A percentile compares a stretch with the other conserved stretches of the same genome.
Conservation (phyloP, 1,140 invertebrate species). For the Agrypnia vestita region DNA sequence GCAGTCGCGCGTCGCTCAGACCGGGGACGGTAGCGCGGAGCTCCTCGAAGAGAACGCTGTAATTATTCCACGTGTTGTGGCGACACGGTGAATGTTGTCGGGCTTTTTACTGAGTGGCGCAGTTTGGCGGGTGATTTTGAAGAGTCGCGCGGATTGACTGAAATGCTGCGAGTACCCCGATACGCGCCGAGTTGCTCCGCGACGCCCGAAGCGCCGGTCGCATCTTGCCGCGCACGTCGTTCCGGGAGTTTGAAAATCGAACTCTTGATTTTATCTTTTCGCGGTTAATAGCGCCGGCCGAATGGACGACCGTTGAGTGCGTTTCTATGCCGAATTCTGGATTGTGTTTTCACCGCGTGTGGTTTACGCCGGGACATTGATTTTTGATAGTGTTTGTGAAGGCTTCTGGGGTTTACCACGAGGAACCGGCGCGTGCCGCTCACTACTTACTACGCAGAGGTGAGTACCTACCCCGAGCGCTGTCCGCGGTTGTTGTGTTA, state of each 20-base stretch:
- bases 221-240: slow-evolving; percentile 13
- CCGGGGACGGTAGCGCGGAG: not conserved
- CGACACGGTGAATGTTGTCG: not conserved
- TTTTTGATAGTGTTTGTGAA: slow-evolving; percentile 54
- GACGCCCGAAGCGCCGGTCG: slow-evolving; percentile 46
- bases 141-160: not conserved
- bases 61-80: not conserved
- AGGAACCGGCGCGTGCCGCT: slow-evolving; percentile 42
- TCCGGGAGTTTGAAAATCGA: slow-evolving; percentile 27
- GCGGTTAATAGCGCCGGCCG: slow-evolving; percentile 8
- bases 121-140: not conserved
- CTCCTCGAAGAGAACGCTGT: not conserved
- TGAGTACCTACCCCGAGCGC: slow-evolving; percentile 32
- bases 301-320: not conserved
- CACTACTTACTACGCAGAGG: slow-evolving; percentile 28
- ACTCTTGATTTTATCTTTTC: slow-evolving; percentile 32
- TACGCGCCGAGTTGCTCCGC: slow-evolving; percentile 49
- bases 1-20: slow-evolving; percentile 9
- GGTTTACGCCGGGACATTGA: slow-evolving; percentile 41
- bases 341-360: slow-evolving; percentile 9
- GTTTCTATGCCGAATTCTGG: slow-evolving; percentile 17
- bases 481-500: slow-evolving; percentile 16
- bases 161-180: slow-evolving; percentile 23
- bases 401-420: slow-evolving; percentile 47
- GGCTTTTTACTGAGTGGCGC: not conserved